phyloP scores from a whole-genome alignment of 2,888 invertebrate genomes.

The Patella caerulea region DNA sequence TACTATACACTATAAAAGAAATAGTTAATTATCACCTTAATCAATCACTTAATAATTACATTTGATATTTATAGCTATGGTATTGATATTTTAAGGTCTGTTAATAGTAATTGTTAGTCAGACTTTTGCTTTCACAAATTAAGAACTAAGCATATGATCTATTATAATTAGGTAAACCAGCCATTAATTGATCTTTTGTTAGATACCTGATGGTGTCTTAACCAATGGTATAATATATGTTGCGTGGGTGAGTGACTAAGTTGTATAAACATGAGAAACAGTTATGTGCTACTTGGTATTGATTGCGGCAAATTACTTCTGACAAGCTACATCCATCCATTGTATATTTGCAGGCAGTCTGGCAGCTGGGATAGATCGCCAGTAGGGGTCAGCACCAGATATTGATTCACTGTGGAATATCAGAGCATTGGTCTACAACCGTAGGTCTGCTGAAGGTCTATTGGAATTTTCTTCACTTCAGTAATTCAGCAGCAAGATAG shows the following conservation, averaged over 20 bases:
- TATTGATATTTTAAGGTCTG: no score
- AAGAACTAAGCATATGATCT: no score
- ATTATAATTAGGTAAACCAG: no score
- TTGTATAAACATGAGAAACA: not conserved
- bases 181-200: no score
- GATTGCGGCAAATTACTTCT: not conserved
- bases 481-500: not conserved
- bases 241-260: conserved; percentile 17
- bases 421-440: not conserved
- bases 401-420: not conserved
- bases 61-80: no score
- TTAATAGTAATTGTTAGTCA: no score
- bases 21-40: no score
- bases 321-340: not conserved
- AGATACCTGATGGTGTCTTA: no score
- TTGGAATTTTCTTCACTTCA: not conserved
- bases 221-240: not conserved
- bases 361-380: not conserved
- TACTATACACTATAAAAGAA: no score
- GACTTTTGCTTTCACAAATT: no score
- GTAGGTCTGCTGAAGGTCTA: not conserved
- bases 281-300: not conserved
- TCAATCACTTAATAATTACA: no score
- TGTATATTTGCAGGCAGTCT: conserved; percentile 1
- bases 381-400: conserved; percentile 1